A percentile compares a stretch with the other conserved stretches of the same genome.
phyloP scores from a whole-genome alignment of 2,797 vertebrate species.

The Zalophus californianus region DNA sequence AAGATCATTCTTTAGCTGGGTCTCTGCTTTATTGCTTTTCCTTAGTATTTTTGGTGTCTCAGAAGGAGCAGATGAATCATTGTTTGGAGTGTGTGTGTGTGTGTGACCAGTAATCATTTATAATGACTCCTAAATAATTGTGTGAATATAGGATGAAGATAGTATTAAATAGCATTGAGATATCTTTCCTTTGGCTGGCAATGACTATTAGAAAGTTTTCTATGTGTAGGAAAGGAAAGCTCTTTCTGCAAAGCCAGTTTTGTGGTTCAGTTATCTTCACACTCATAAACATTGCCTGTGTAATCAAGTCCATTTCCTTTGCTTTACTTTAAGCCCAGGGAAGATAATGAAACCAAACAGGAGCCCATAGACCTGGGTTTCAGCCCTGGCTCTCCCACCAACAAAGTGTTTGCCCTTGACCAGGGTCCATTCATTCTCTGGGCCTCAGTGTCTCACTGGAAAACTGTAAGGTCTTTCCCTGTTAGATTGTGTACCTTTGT shows the following conservation, averaged over 20 bases:
- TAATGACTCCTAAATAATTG: not conserved
- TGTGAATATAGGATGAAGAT: not conserved
- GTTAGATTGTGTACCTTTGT: not conserved
- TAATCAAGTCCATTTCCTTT: constrained; percentile 15
- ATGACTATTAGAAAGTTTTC: not conserved
- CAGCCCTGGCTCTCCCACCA: not conserved
- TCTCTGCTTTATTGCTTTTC: not conserved
- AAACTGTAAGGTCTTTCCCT: not conserved
- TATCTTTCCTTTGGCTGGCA: not conserved
- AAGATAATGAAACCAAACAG: not conserved
- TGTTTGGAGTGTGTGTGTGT: not conserved
- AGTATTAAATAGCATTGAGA: not conserved
- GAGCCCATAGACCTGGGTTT: not conserved
- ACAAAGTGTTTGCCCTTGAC: not conserved
- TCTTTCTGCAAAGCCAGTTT: not conserved
- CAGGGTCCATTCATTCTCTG: not conserved
- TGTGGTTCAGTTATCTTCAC: not conserved
- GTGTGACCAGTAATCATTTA: not conserved
- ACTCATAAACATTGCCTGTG: not conserved
- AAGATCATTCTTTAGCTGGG: not conserved
- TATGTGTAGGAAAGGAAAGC: not conserved
- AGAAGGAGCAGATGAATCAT: not conserved
- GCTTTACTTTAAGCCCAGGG: not conserved
- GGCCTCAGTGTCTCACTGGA: not conserved
- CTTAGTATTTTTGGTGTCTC: not conserved